phyloP scores from a whole-genome alignment of 2,888 invertebrate genomes.

The Clanis bilineata region DNA sequence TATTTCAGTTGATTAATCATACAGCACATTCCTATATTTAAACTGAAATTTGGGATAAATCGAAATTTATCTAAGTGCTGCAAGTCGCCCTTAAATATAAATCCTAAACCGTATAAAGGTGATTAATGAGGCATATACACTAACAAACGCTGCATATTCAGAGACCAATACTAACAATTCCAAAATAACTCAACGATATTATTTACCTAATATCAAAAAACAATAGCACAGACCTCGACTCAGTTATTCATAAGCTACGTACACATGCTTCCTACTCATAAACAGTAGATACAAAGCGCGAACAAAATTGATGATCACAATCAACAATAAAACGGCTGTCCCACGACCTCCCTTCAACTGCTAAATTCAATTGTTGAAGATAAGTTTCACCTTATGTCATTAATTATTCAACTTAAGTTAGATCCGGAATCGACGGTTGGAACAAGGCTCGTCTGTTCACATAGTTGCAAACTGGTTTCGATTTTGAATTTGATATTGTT shows the following conservation, averaged over 20 bases:
- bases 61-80: too few relatives aligned
- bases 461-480: not conserved
- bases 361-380: slow-evolving; percentile 59
- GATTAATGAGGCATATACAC: too few relatives aligned
- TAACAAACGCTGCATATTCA: too few relatives aligned
- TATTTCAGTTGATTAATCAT: too few relatives aligned
- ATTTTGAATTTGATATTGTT: not conserved
- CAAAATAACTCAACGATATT: not conserved
- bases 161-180: not conserved
- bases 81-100: too few relatives aligned
- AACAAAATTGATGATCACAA: slow-evolving; percentile 70
- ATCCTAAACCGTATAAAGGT: too few relatives aligned
- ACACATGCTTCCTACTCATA: slow-evolving; percentile 40
- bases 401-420: slow-evolving; percentile 37
- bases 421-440: slow-evolving; percentile 15
- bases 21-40: too few relatives aligned
- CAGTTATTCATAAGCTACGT: slow-evolving; percentile 16
- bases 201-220: slow-evolving; percentile 12
- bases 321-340: slow-evolving; percentile 52
- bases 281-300: slow-evolving; percentile 52
- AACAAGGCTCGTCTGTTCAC: slow-evolving; percentile 16
- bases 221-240: slow-evolving; percentile 16
- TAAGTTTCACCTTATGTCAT: slow-evolving; percentile 46
- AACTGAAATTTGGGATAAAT: too few relatives aligned
- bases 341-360: slow-evolving; percentile 67